phyloP scores from a whole-genome alignment of 2,888 invertebrate genomes.

The Mellilla xanthometata region DNA sequence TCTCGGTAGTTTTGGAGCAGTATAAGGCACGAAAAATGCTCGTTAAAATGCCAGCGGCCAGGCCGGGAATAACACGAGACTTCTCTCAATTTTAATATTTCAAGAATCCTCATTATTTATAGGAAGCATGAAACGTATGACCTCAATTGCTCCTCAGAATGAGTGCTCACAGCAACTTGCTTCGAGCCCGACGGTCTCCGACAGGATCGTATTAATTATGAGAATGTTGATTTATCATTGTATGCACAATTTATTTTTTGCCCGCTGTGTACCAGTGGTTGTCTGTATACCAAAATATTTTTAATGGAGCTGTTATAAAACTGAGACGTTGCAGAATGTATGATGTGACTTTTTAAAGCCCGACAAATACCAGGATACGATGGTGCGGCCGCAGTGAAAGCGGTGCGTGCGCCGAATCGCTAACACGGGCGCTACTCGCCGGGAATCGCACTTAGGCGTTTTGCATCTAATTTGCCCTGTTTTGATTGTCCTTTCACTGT shows the following conservation, averaged over 20 bases:
- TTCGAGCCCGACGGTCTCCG: not conserved
- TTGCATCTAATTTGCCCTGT: conserved; percentile 71
- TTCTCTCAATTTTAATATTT: conserved; percentile 66
- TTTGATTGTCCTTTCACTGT: conserved; percentile 72
- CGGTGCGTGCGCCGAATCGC: conserved; percentile 66
- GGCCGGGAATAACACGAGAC: conserved; percentile 49
- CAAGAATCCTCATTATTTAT: conserved; percentile 60
- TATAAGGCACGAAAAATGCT: conserved; percentile 52
- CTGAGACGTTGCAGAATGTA: too few relatives aligned
- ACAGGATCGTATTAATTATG: conserved; percentile 1
- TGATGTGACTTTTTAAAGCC: conserved; percentile 8
- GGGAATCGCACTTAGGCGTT: conserved; percentile 67
- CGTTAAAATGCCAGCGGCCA: conserved; percentile 69
- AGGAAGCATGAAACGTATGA: conserved; percentile 53
- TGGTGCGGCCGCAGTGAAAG: conserved; percentile 66
- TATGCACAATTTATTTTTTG: not conserved
- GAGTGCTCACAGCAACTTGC: conserved; percentile 1
- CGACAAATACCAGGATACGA: conserved; percentile 58
- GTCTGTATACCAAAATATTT: too few relatives aligned
- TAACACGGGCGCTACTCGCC: conserved; percentile 60
- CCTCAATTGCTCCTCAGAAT: conserved; percentile 59
- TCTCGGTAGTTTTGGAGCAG: conserved; percentile 49
- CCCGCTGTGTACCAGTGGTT: too few relatives aligned
- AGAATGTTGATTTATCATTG: not conserved
- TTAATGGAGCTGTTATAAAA: too few relatives aligned